A percentile compares a stretch with the other conserved stretches of the same genome.
Conservation (phyloP, 1,140 invertebrate species). For the Zaprionus lachaisei region DNA sequence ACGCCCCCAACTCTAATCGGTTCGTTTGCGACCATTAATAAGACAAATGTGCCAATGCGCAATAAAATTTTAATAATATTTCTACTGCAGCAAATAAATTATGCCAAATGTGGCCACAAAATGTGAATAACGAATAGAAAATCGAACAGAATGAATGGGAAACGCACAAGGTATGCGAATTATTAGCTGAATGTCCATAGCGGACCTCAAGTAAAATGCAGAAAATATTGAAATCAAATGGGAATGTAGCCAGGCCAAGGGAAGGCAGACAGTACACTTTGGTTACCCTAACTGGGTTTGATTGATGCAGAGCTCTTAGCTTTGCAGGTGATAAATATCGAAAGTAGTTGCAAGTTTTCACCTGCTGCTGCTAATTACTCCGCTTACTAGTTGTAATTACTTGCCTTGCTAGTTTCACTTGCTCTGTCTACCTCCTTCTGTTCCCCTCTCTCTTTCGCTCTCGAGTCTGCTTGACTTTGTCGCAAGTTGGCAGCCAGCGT, state of each 20-base stretch:
- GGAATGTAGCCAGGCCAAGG: not conserved
- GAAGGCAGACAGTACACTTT: not conserved
- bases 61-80: constrained; percentile 32
- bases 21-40: constrained; percentile 6
- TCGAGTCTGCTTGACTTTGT: not conserved
- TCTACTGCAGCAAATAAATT: constrained; percentile 47
- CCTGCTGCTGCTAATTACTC: not conserved
- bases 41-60: constrained; percentile 22
- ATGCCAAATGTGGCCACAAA: constrained; percentile 29
- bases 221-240: constrained; percentile 4
- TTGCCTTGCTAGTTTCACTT: not conserved
- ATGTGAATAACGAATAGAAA: constrained; percentile 10
- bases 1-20: not conserved
- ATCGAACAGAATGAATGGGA: not conserved
- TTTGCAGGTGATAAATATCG: not conserved
- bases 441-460: not conserved
- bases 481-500: not conserved
- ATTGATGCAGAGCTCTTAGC: not conserved
- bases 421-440: not conserved
- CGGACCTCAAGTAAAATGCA: constrained; percentile 17
- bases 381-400: not conserved
- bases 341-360: not conserved
- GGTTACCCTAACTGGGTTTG: not conserved
- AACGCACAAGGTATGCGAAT: constrained; percentile 41
- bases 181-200: constrained; percentile 40